phyloP scores from a whole-genome alignment of 2,888 invertebrate genomes.

The Zhengitettix transpicula region DNA sequence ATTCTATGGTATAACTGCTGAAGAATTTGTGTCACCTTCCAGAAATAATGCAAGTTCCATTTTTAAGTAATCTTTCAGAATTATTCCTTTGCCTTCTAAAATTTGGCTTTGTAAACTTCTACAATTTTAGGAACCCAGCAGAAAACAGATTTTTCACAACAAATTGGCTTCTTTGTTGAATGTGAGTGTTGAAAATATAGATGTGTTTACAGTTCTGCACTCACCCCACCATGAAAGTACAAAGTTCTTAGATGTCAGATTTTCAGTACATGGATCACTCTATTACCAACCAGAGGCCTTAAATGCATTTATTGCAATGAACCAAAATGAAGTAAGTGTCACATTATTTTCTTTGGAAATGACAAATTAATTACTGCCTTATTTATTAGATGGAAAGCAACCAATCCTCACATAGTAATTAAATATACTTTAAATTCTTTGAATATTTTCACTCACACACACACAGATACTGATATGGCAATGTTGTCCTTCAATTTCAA shows the following conservation, averaged over 20 bases:
- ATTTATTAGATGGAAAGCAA: too few relatives aligned
- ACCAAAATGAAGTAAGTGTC: slow-evolving; percentile 41
- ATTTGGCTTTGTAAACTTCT: too few relatives aligned
- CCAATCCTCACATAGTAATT: too few relatives aligned
- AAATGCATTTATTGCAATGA: slow-evolving; percentile 63
- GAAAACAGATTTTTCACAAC: slow-evolving; percentile 50
- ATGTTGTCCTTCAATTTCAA: too few relatives aligned
- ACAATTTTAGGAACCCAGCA: slow-evolving; percentile 38
- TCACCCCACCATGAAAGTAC: slow-evolving; percentile 33
- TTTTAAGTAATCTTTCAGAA: too few relatives aligned
- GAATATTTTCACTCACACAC: too few relatives aligned
- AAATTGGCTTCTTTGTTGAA: slow-evolving; percentile 55
- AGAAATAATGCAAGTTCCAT: too few relatives aligned
- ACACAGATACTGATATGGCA: too few relatives aligned
- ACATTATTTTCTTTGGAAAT: too few relatives aligned
- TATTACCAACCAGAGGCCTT: slow-evolving; percentile 78
- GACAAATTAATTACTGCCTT: too few relatives aligned
- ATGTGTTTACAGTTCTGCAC: slow-evolving; percentile 79
- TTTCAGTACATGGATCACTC: slow-evolving; percentile 86
- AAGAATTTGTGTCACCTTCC: slow-evolving; percentile 57
- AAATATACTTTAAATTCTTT: too few relatives aligned
- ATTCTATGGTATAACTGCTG: slow-evolving; percentile 62
- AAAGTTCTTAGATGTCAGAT: slow-evolving; percentile 66
- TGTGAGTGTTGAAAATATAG: slow-evolving; percentile 66
- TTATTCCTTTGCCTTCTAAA: too few relatives aligned